Evolutionary conservation across 2,888 invertebrate genomes (phyloP).

Genomic region (Pyralis farinalis): DNA sequence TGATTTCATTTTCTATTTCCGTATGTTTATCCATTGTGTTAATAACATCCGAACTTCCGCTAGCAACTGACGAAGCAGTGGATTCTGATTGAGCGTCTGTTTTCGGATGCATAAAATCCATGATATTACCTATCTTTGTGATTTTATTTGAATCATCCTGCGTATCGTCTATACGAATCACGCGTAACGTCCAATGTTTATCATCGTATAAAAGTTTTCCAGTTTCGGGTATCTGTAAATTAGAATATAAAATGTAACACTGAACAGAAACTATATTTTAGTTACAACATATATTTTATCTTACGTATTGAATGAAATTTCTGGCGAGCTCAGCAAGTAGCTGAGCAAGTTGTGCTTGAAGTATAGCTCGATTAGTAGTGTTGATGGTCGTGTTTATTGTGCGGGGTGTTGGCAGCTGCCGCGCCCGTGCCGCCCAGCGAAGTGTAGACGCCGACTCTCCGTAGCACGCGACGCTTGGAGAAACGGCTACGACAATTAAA

Average conservation of each 20-base stretch:
- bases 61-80: conserved; percentile 49
- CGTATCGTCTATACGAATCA: conserved; percentile 18
- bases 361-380: conserved; percentile 31
- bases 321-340: conserved; percentile 53
- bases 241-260: conserved; percentile 7
- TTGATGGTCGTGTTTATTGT: conserved; percentile 18
- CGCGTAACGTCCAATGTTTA: conserved; percentile 46
- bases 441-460: conserved; percentile 91
- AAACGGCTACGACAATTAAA: conserved; percentile 84
- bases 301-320: conserved; percentile 59
- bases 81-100: conserved; percentile 49
- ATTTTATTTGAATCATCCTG: conserved; percentile 19
- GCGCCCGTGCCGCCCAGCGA: conserved; percentile 89
- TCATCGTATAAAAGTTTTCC: conserved; percentile 55
- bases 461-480: conserved; percentile 88
- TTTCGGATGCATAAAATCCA: conserved; percentile 49
- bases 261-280: too few species aligned
- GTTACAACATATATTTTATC: not conserved
- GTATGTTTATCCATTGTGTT: conserved; percentile 45
- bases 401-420: conserved; percentile 77
- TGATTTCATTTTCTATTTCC: conserved; percentile 52
- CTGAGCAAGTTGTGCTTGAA: conserved; percentile 65
- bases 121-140: conserved; percentile 62
- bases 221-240: conserved; percentile 53
- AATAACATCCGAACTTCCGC: conserved; percentile 59